Evolutionary conservation across 2,797 vertebrate species (phyloP).

Genomic region (Oreortyx pictus): DNA sequence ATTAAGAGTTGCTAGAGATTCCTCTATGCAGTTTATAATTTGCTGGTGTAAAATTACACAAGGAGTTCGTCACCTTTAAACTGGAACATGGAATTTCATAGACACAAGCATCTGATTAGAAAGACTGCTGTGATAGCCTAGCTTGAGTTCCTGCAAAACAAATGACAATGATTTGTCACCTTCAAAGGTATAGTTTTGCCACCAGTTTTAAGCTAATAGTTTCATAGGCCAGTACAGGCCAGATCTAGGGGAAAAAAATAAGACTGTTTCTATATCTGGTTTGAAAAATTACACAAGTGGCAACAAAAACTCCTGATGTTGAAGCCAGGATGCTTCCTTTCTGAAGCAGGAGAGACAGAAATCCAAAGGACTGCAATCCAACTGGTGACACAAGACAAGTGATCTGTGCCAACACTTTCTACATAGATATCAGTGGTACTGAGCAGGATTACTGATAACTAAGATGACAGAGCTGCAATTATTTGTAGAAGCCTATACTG

Average conservation of each 20-base stretch:
- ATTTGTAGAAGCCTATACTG: conserved; percentile 10
- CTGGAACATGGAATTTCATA: neutral
- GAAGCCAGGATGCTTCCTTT: conserved; percentile 1
- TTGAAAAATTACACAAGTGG: neutral
- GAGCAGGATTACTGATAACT: conserved; percentile 31
- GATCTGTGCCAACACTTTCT: conserved; percentile 62
- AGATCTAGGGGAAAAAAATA: neutral
- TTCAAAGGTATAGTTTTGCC: neutral
- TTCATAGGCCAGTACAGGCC: neutral
- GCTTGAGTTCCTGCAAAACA: neutral
- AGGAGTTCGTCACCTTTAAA: neutral
- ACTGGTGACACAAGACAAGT: conserved; percentile 20
- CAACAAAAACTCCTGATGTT: neutral
- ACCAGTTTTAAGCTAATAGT: neutral
- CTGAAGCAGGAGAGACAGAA: neutral
- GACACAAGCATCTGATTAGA: neutral
- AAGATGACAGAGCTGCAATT: neutral
- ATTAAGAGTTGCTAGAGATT: neutral
- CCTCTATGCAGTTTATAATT: neutral
- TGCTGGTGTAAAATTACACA: neutral
- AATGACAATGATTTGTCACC: neutral
- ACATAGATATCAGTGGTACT: neutral
- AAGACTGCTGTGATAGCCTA: neutral
- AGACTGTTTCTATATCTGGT: neutral
- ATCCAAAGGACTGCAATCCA: conserved; percentile 16